Evolutionary conservation across 2,113 vertebrate genomes (phyloP).

Genomic region (Nycticorax nycticorax): DNA sequence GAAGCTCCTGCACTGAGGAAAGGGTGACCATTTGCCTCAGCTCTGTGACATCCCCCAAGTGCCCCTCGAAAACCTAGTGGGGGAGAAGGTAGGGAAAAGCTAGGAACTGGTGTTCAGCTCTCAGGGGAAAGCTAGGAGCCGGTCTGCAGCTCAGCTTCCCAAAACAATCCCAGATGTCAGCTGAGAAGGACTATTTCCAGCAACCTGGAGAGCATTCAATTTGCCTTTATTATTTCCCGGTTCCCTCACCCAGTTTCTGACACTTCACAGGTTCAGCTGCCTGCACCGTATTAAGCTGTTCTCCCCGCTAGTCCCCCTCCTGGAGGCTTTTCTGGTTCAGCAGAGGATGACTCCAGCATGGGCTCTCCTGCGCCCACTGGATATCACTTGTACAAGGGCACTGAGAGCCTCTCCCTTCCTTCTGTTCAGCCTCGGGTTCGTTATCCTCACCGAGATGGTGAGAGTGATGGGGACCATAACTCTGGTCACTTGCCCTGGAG

Average conservation of each 20-base stretch:
- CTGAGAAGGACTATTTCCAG: background rate
- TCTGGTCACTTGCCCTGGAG: background rate
- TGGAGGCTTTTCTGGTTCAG: background rate
- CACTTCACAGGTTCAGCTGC: background rate
- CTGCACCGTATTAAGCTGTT: background rate
- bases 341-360: background rate
- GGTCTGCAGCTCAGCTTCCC: background rate
- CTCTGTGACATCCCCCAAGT: background rate
- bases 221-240: background rate
- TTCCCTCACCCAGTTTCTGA: background rate
- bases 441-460: background rate
- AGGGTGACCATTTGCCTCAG: background rate
- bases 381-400: background rate
- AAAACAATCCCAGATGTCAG: slow-evolving; percentile 48
- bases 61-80: background rate
- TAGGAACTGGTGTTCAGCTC: background rate
- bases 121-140: background rate
- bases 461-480: background rate
- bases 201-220: background rate
- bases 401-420: background rate
- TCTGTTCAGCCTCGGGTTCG: background rate
- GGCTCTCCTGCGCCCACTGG: background rate
- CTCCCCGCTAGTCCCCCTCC: background rate
- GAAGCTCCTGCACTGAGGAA: background rate
- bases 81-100: background rate